Conservation (phyloP, 2,888 invertebrate species). For the Protonemura montana region DNA sequence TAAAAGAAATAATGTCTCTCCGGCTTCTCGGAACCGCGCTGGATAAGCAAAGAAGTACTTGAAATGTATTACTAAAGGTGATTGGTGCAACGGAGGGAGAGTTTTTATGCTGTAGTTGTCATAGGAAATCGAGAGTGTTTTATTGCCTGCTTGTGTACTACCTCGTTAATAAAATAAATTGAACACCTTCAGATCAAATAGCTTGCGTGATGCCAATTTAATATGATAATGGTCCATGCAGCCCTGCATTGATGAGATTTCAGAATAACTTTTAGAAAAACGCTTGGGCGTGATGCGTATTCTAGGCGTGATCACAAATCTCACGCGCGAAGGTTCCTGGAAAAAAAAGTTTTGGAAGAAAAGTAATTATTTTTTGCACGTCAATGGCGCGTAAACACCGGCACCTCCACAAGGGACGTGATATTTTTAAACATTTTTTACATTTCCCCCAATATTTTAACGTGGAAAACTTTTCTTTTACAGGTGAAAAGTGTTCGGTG, state of each 20-base stretch:
- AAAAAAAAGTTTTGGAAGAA: not conserved
- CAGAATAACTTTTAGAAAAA: not conserved
- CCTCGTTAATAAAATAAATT: not conserved
- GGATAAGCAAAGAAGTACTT: too few relatives aligned
- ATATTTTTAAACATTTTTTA: too few relatives aligned
- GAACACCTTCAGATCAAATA: not conserved
- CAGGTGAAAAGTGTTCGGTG: conserved; percentile 30
- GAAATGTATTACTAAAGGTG: too few relatives aligned
- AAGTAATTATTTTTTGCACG: not conserved
- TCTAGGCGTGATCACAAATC: not conserved
- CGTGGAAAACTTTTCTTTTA: not conserved
- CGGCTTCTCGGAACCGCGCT: too few relatives aligned
- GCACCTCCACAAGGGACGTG: conserved; percentile 1
- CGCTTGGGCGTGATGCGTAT: not conserved
- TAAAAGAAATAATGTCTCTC: too few relatives aligned
- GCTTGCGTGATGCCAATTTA: not conserved
- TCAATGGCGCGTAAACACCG: not conserved
- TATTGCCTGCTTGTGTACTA: not conserved
- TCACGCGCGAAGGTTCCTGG: not conserved
- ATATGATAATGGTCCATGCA: not conserved
- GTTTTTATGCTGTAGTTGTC: not conserved
- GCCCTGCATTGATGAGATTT: not conserved
- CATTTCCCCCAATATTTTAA: too few relatives aligned
- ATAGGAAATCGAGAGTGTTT: not conserved
- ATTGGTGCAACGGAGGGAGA: too few relatives aligned